These are phyloP conservation scores for Cyaniris semiargus DNA, from an alignment of 2,888 invertebrate genomes.

Conservation along the genomic window DNA sequence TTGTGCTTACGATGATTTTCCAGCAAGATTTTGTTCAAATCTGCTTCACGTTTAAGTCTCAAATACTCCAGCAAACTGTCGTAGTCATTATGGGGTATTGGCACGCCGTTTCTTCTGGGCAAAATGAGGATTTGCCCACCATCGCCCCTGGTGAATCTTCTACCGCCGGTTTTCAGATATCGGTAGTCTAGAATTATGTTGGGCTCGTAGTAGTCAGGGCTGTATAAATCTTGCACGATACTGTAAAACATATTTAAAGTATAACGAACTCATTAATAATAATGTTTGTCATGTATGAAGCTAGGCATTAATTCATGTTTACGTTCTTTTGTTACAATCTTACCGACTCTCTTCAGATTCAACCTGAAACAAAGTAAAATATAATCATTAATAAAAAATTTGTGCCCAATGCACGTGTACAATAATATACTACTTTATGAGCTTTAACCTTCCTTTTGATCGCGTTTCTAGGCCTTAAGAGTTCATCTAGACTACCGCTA, in stretches of 20 bases:
- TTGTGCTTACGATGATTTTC: constrained; percentile 19
- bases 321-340: background rate
- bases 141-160: constrained; percentile 63
- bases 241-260: constrained; percentile 45
- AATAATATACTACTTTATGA: background rate
- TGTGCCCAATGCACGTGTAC: too few relatives aligned
- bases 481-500: background rate
- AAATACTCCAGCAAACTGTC: constrained; percentile 29
- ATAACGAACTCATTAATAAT: too few relatives aligned
- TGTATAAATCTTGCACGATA: constrained; percentile 59
- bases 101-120: constrained; percentile 27
- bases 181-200: constrained; percentile 66
- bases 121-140: constrained; percentile 65
- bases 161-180: constrained; percentile 65
- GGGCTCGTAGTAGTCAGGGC: constrained; percentile 65
- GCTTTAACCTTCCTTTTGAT: background rate
- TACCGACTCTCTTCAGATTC: constrained; percentile 22
- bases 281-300: too few relatives aligned
- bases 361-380: background rate
- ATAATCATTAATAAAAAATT: background rate
- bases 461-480: background rate
- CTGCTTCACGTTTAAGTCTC: constrained; percentile 15
- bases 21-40: constrained; percentile 3
- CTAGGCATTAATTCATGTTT: background rate
- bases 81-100: constrained; percentile 20